Evolutionary conservation across 2,797 vertebrate species (phyloP).

Genomic region (Sebastes jordani): DNA sequence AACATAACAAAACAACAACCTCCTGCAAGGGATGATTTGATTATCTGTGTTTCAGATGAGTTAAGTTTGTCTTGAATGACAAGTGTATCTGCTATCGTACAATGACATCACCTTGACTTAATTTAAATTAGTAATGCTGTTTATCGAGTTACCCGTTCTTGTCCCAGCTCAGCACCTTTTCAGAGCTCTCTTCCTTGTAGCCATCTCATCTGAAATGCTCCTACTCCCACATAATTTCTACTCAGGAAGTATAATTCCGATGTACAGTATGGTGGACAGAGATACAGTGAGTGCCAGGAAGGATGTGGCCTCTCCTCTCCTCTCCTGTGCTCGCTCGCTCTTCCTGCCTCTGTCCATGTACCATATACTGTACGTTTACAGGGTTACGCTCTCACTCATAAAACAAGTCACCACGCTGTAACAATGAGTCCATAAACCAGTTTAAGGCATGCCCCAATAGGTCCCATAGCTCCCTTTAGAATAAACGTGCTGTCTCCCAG

Average conservation of each 20-base stretch:
- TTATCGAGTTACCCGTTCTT: neutral
- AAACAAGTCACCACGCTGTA: conserved; percentile 55
- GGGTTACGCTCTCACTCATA: conserved; percentile 42
- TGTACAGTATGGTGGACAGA: conserved; percentile 22
- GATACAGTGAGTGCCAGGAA: conserved; percentile 44
- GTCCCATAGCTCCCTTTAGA: conserved; percentile 47
- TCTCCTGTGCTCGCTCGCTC: conserved; percentile 3
- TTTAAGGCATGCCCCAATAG: conserved; percentile 40
- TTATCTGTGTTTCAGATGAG: neutral
- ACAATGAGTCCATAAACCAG: conserved; percentile 36
- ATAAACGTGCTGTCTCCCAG: conserved; percentile 31
- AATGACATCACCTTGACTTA: neutral
- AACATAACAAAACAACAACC: neutral
- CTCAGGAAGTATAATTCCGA: conserved; percentile 45
- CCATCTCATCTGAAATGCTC: neutral
- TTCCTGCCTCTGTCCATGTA: conserved; percentile 55
- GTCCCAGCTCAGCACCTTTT: neutral
- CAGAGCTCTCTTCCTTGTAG: neutral
- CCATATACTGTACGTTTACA: conserved; percentile 35
- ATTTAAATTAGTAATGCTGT: neutral
- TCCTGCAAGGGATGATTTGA: neutral
- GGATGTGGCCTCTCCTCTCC: conserved; percentile 43
- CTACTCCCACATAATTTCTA: neutral
- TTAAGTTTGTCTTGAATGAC: neutral
- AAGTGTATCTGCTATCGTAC: neutral